Evolutionary conservation across 92 coral and sea anemone genomes (phyloP), one percentile per base, ranked within the genome.

Genomic region (Phymanthus crucifer): DNA sequence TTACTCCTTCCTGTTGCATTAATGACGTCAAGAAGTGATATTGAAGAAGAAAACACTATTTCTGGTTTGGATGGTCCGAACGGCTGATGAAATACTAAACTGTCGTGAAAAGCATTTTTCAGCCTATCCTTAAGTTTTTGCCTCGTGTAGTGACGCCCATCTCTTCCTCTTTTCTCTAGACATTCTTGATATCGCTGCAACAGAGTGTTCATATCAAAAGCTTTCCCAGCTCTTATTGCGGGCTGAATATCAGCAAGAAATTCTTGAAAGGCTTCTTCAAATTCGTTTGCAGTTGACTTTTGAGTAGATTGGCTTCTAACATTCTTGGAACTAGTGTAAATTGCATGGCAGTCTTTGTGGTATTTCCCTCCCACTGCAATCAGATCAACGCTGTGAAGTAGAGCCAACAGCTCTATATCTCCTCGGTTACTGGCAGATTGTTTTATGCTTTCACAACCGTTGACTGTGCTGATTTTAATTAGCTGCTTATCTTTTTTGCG

Each of bases 121-220:
- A 83, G 52, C 76, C 87, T 52, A 7, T 57, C 76, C 76, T 83
- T 83, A 36, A 83, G 77, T 73, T 52, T 75, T 77, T 83, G 82
- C 71, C 76, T 83, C 27, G 77, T 83, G 18, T 76, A 83, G 77
- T 70, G 75, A 38, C 46, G 52, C 45, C 70, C 32, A 37, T 6
- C 86, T 66, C 46, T 40, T 33, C 86, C 80, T n/a, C n/a, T n/a
- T n/a, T n/a, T n/a, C n/a, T n/a, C n/a, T n/a, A n/a, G n/a, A n/a
- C n/a, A n/a, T n/a, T n/a, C n/a, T n/a, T n/a, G n/a, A n/a, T n/a
- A n/a, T n/a, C n/a, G n/a, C n/a, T n/a, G n/a, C n/a, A 81, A 29
- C 38, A 81, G 79, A 27, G 58, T 52, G 21, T 81, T 81, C 85
- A 81, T 73, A 66, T 81, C 85, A 67, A 57, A 81, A 38, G 80